Evolutionary conservation across 2,797 vertebrate species (phyloP).

Genomic region (Selene dorsalis): DNA sequence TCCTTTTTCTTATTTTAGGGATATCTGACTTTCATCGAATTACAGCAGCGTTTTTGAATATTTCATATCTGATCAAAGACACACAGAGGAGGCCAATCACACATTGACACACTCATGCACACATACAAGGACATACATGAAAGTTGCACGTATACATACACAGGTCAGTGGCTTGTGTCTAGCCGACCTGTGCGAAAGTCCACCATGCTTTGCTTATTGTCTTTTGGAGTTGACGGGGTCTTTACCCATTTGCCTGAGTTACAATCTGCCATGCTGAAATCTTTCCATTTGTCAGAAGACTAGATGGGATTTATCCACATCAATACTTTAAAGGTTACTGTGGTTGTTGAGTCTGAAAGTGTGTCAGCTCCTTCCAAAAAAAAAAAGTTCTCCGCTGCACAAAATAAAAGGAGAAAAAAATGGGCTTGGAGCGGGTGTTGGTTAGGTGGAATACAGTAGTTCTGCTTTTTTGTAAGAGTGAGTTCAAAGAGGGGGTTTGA

Average conservation of each 20-base stretch:
- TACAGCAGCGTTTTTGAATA: slow-evolving; percentile 92
- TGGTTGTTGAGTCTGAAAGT: slow-evolving; percentile 64
- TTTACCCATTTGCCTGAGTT: slow-evolving; percentile 61
- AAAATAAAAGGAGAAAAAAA: slow-evolving; percentile 33
- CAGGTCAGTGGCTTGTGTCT: slow-evolving; percentile 6
- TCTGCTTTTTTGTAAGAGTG: slow-evolving; percentile 36
- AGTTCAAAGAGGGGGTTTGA: slow-evolving; percentile 62
- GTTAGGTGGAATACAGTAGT: slow-evolving; percentile 46
- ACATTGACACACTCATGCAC: slow-evolving; percentile 7
- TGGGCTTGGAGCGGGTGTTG: slow-evolving; percentile 42
- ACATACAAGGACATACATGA: slow-evolving; percentile 20
- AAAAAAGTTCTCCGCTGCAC: slow-evolving; percentile 42
- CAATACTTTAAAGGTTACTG: slow-evolving; percentile 72
- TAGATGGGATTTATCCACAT: slow-evolving; percentile 67
- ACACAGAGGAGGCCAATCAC: slow-evolving; percentile 19
- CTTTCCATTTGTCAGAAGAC: slow-evolving; percentile 60
- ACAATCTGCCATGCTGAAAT: slow-evolving; percentile 68
- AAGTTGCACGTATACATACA: not conserved
- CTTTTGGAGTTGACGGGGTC: slow-evolving; percentile 52
- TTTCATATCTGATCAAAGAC: slow-evolving; percentile 93
- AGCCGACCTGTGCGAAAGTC: slow-evolving; percentile 39
- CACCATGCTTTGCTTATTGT: slow-evolving; percentile 41
- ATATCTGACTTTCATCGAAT: slow-evolving; percentile 95
- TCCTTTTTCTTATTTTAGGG: slow-evolving; percentile 90
- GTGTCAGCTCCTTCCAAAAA: slow-evolving; percentile 52